Base-by-base conservation (phyloP, 92 coral and sea anemone species). In the Porites lobata region DNA sequence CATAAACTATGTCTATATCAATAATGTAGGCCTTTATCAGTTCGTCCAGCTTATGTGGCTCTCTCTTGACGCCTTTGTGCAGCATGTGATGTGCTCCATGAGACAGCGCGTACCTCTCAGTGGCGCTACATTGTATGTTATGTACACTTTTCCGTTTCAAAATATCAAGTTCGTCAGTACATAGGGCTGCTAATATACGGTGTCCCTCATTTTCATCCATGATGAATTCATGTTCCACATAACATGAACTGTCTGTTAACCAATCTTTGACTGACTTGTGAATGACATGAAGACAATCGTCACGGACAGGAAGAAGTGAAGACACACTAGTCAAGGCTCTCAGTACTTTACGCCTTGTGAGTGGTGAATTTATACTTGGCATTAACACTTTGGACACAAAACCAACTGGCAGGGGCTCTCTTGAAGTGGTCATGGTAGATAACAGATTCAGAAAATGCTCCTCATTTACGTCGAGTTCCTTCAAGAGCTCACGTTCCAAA, bases 181-280 rank as follows among this genome's bases (percentile, higher is more conserved):
- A 93, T 0, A 90, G 76, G 50, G 63, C 61, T 20, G 83, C 69
- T 32, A 93, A 92, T 8, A 78, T 70, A 43, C 77, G 54, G 50
- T 92, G 89, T 51, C 95, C 95, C 43, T 86, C 58, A 7, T 61
- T 72, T 76, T 82, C 91, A 1, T 86, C 80, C 47, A 81, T 63
- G 51, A 75, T 69, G 56, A 75, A 89, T 10, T 65, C 65, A 21
- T 85, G 95, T 12, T 65, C 58, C 9, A 64, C 81, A 81, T 69
- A 75, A 62, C 50, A 71, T 8, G 70, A 22, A 11, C 0, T 38
- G 18, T 71, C 65, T 11, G 75, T 86, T 18, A 92, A 83, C 95
- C 93, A 92, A 21, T 92, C 95, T 7, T 78, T 85, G 53, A 92
- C 76, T 9, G 95, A 92, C 76, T 92, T 92, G 72, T 92, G 95